Base-by-base conservation (phyloP, 1,140 invertebrate species). In the Arion vulgaris region DNA sequence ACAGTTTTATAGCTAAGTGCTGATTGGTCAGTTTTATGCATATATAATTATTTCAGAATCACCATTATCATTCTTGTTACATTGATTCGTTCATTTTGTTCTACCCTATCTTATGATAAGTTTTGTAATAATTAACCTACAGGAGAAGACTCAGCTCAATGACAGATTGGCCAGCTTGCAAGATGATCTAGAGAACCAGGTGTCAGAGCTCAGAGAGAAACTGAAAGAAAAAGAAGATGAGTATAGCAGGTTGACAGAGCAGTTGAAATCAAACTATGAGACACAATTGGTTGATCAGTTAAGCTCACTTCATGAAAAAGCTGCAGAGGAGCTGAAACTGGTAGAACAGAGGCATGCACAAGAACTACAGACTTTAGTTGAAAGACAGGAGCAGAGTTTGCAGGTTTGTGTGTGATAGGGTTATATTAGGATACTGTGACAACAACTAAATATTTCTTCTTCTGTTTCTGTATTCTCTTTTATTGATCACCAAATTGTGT, bases 331-430 rank as follows among this genome's bases (percentile, higher is more conserved):
- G 19, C 28, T 86, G 13, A 84, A 88, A 28, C 62, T 80, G 0
- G n/a, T 88, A 28, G 81, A 83, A 32, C 87, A 88, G 26, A 85
- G 84, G 68, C 88, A 91, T 69, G 78, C 80, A 17, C 83, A 85
- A 26, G 84, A 89, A 53, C 78, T 89, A 1, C 84, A 88, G 41
- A 84, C 84, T 23, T 66, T 88, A 82, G 86, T 90, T 38, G 89
- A 91, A 57, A 85, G 89, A 62, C 36, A 79, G 53, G 53, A 57
- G 5, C 53, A 57, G 53, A 57, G 53, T 57, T 57, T 57, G 53
- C 53, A 57, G 53, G 53, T 57, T 57, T 57, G 53, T 23, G 4
- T 57, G 53, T 9, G 53, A 23, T 2, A 57, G 41, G 15, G 41
- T 7, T 45, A 45, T 45, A 15, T 45, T 45, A 45, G n/a, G n/a